Percentiles rank a stretch among this genome's conserved stretches.
These are phyloP conservation scores for Pyrgus malvae DNA, from an alignment of 2,888 invertebrate genomes.

Conservation along the genomic window DNA sequence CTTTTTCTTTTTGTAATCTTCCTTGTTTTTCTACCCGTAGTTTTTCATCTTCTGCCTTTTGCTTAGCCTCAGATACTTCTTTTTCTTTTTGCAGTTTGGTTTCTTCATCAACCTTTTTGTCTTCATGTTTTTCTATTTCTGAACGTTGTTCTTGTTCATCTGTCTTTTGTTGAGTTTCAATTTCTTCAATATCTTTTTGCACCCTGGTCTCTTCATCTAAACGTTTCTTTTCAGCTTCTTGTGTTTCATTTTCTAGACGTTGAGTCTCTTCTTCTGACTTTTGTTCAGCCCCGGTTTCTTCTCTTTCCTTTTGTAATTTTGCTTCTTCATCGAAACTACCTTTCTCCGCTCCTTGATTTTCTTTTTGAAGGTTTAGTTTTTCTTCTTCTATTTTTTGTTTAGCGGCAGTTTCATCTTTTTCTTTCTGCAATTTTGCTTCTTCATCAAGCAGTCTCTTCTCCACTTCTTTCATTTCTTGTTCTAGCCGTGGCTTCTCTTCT, in stretches of 20 bases:
- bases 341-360: conserved; percentile 30
- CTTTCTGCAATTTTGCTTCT: background rate
- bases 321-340: conserved; percentile 10
- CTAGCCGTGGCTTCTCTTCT: conserved; percentile 21
- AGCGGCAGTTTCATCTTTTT: background rate
- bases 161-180: background rate
- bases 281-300: background rate
- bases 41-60: background rate
- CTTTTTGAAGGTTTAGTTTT: conserved; percentile 1
- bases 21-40: background rate
- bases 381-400: conserved; percentile 14
- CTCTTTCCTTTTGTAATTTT: background rate
- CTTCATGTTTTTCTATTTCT: background rate
- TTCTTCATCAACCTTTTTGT: background rate
- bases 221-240: conserved; percentile 1
- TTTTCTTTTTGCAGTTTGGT: conserved; percentile 30
- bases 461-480: conserved; percentile 15
- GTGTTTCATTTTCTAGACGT: conserved; percentile 31
- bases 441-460: conserved; percentile 19
- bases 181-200: background rate
- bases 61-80: conserved; percentile 19
- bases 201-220: background rate
- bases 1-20: background rate
- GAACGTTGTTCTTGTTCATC: background rate
- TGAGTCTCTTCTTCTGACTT: background rate